phyloP scores from a whole-genome alignment of 2,797 vertebrate species.

The Schizothorax lantsangensis region DNA sequence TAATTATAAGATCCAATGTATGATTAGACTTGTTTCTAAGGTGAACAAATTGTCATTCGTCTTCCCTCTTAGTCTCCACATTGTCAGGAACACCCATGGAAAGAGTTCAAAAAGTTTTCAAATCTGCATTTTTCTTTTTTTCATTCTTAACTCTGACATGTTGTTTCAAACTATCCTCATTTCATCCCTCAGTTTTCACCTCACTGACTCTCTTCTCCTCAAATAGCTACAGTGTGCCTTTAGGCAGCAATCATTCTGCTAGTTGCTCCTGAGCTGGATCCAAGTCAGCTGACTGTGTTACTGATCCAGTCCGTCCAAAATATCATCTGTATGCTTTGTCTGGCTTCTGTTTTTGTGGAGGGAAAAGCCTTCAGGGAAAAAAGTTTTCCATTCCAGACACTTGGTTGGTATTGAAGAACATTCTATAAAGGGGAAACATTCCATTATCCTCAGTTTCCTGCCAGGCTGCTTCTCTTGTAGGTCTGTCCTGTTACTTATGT shows the following conservation, averaged over 20 bases:
- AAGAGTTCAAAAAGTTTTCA: not conserved
- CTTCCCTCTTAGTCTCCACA: not conserved
- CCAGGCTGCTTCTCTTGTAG: conserved; percentile 43
- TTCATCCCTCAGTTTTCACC: conserved; percentile 35
- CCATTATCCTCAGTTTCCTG: conserved; percentile 72
- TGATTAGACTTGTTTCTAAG: not conserved
- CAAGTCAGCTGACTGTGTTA: conserved; percentile 64
- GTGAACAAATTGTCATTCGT: not conserved
- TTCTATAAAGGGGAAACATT: conserved; percentile 71
- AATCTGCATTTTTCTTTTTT: not conserved
- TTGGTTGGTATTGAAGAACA: conserved; percentile 58
- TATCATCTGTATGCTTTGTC: conserved; percentile 35
- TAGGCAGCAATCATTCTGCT: conserved; percentile 46
- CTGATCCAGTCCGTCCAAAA: conserved; percentile 62
- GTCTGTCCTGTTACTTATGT: conserved; percentile 57
- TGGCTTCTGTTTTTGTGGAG: conserved; percentile 47
- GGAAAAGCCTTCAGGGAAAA: conserved; percentile 59
- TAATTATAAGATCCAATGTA: not conserved
- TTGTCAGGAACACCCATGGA: not conserved
- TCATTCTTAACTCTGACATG: conserved; percentile 11
- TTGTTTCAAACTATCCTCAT: conserved; percentile 24
- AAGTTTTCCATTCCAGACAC: conserved; percentile 63
- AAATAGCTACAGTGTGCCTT: conserved; percentile 24
- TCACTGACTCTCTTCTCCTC: conserved; percentile 21
- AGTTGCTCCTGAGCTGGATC: conserved; percentile 42